Evolutionary conservation across 2,888 invertebrate genomes (phyloP).

Genomic region (Phymatocera aterrima): DNA sequence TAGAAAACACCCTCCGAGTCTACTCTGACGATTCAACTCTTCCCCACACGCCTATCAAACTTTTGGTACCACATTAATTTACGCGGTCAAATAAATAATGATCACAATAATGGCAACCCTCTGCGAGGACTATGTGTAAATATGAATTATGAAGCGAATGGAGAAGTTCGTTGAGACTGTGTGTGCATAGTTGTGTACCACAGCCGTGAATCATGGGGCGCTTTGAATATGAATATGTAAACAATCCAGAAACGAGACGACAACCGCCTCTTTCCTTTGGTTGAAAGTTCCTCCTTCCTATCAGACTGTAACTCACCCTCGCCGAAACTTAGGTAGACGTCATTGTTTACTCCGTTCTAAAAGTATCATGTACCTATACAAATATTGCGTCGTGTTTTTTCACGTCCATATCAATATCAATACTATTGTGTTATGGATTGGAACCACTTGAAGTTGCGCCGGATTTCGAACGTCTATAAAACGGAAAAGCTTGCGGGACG

Average conservation of each 20-base stretch:
- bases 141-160: constrained; percentile 3
- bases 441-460: too few species aligned
- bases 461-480: too few species aligned
- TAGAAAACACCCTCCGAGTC: too few species aligned
- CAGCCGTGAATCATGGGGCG: constrained; percentile 25
- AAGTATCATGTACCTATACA: not conserved
- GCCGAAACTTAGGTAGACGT: not conserved
- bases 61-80: not conserved
- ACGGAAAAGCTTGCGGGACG: too few species aligned
- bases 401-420: too few species aligned
- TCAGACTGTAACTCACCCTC: not conserved
- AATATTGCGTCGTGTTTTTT: not conserved
- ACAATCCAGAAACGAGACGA: constrained; percentile 30
- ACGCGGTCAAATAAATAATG: not conserved
- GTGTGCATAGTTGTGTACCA: not conserved
- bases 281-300: constrained; percentile 11
- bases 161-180: not conserved
- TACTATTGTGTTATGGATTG: too few species aligned
- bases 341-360: constrained; percentile 23
- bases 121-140: not conserved
- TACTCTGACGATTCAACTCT: too few species aligned
- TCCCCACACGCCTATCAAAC: too few species aligned
- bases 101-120: not conserved
- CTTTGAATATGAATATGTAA: not conserved
- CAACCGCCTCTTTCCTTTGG: constrained; percentile 18